A percentile compares a stretch with the other conserved stretches of the same genome.
phyloP scores from a whole-genome alignment of 1,140 invertebrate species.

The Trinorchestia longiramus region DNA sequence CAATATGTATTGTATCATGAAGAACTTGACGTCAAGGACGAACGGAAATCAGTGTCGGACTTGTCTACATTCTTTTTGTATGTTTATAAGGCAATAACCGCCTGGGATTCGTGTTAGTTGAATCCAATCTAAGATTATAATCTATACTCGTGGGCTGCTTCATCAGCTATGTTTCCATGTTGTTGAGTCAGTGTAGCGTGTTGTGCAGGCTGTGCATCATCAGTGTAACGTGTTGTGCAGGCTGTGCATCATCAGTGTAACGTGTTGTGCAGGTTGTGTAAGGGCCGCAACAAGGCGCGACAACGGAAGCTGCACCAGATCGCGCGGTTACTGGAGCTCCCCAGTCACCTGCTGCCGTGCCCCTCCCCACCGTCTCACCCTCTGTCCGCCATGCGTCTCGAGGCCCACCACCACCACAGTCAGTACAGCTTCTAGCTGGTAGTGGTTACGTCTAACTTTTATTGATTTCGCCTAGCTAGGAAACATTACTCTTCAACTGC shows the following conservation, averaged over 20 bases:
- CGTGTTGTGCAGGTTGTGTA: constrained; percentile 75
- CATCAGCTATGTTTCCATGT: background rate
- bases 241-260: constrained; percentile 70
- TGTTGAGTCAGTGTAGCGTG: background rate
- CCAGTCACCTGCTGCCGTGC: constrained; percentile 75
- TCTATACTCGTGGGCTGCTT: too few species aligned
- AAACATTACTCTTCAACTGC: background rate
- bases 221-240: constrained; percentile 70
- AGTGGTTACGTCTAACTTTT: too few species aligned
- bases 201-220: background rate
- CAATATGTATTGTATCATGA: too few species aligned
- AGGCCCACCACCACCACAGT: constrained; percentile 60
- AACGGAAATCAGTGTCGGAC: background rate
- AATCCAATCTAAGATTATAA: background rate
- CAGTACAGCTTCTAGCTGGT: background rate
- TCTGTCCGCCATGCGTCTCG: constrained; percentile 66
- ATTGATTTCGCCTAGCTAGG: background rate
- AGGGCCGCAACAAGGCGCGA: constrained; percentile 92
- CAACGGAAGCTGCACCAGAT: constrained; percentile 97
- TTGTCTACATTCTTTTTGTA: background rate
- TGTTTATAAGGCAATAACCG: background rate
- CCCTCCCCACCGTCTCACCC: constrained; percentile 73
- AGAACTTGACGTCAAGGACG: too few species aligned
- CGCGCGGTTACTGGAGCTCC: constrained; percentile 88
- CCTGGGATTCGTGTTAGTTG: background rate